Base-by-base conservation (phyloP, 1,140 invertebrate genomes). In the Drosophila orosa region DNA sequence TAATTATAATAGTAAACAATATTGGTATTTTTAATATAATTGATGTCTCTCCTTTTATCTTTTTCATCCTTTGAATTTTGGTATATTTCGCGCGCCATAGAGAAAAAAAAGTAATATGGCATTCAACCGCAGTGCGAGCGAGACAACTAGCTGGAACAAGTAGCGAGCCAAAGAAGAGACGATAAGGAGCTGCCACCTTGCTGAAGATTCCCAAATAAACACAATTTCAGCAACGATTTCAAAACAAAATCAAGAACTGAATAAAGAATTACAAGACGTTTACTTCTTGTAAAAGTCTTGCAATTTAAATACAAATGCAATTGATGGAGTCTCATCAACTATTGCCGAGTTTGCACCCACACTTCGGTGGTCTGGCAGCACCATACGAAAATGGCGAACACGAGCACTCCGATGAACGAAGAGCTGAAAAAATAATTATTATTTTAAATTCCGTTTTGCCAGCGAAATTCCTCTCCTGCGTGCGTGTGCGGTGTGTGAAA, bases 361-460 rank as follows among this genome's bases (percentile, higher is more conserved):
- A 24, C 31, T 47, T 0, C 25, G 10, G 0, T 47, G 40, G 27
- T 85, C 80, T 76, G 80, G 80, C 72, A 84, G 78, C 52, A 39
- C 55, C 25, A 58, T 61, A 84, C 81, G 80, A 84, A 90, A 90
- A 90, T 90, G 85, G 85, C 85, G 86, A 90, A 90, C 84, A 90
- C 81, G 81, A 90, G 84, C 81, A 86, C 78, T 68, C 72, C 83
- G 84, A 87, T 83, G 80, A 90, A 90, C 85, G 87, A 90, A 81
- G 82, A 83, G 78, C 78, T 83, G 80, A 90, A 90, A 90, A 90
- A 90, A 87, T 86, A 90, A 90, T 90, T 90, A 89, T 87, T 90
- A 83, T 90, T 90, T 90, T 77, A 87, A 87, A 90, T 90, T 90
- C 84, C 87, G 74, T 90, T 91, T 91, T 91, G 78, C 81, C 89